Percentiles rank a stretch among this genome's conserved stretches.
Evolutionary conservation across 2,113 vertebrate species (phyloP).

Genomic region (Nesogale talazaci): DNA sequence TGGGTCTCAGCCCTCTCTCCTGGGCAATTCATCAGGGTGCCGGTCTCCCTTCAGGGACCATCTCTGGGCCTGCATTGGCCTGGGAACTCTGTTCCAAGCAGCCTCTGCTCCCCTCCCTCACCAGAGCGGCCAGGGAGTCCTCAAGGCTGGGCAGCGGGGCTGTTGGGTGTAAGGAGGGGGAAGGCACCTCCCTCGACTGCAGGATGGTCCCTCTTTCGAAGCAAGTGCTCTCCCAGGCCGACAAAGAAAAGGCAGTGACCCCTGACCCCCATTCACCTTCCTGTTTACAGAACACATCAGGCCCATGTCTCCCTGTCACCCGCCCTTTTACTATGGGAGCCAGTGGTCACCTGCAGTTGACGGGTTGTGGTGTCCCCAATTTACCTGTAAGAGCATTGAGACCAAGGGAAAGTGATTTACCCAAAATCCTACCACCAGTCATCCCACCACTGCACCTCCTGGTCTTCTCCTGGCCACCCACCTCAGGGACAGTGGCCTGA

Average conservation of each 20-base stretch:
- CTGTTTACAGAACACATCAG: neutral
- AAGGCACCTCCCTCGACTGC: neutral
- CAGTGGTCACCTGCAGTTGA: neutral
- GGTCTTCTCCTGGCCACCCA: neutral
- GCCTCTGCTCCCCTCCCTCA: neutral
- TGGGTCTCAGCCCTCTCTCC: neutral
- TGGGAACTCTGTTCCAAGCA: neutral
- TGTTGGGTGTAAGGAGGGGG: neutral
- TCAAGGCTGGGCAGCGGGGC: neutral
- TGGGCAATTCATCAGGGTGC: slow-evolving; percentile 19
- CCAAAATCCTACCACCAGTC: neutral
- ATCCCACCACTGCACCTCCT: neutral
- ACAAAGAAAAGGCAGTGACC: neutral
- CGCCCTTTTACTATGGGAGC: neutral
- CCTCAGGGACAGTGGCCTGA: neutral
- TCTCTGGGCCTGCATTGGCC: slow-evolving; percentile 6
- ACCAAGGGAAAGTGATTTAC: neutral
- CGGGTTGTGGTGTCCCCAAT: neutral
- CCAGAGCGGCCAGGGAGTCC: neutral
- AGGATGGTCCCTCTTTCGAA: neutral
- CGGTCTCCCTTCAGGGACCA: neutral
- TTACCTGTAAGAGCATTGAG: slow-evolving; percentile 12
- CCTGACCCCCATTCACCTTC: neutral
- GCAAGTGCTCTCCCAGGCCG: neutral
- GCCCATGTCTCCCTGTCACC: neutral